Evolutionary conservation across 2,888 invertebrate genomes (phyloP).

Genomic region (Orchestes rusci): DNA sequence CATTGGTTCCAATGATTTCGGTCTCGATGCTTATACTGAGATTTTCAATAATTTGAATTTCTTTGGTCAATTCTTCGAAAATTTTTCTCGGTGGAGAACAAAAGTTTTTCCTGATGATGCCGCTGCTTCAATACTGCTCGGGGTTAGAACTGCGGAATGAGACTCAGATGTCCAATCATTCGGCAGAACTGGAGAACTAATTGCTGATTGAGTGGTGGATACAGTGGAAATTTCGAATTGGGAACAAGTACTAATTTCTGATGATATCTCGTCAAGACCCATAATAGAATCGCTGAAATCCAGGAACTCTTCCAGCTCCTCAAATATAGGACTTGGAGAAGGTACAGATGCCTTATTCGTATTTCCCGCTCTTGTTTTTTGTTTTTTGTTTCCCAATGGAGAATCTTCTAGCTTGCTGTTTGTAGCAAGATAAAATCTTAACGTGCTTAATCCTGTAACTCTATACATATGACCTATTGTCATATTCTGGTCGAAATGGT

Average conservation of each 20-base stretch:
- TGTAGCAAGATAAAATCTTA: not conserved
- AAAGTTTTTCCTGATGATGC: not conserved
- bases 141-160: too few species aligned
- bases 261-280: too few species aligned
- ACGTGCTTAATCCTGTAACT: too few species aligned
- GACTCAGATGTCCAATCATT: too few species aligned
- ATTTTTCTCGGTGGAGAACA: not conserved
- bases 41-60: too few species aligned
- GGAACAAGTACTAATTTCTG: too few species aligned
- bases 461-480: too few species aligned
- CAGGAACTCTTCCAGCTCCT: too few species aligned
- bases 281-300: too few species aligned
- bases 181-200: not conserved
- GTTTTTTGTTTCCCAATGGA: not conserved
- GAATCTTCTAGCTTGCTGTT: not conserved
- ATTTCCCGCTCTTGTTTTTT: not conserved
- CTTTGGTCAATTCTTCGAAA: not conserved
- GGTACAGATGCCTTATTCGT: not conserved
- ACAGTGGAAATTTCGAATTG: not conserved
- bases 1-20: slow-evolving; percentile 19
- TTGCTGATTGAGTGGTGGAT: not conserved
- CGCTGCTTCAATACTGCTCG: too few species aligned
- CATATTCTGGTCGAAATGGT: too few species aligned
- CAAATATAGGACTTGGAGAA: too few species aligned
- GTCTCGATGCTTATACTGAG: slow-evolving; percentile 3